Base-by-base conservation (phyloP, 2,113 vertebrate genomes). In the Orientallactaga bullata region DNA sequence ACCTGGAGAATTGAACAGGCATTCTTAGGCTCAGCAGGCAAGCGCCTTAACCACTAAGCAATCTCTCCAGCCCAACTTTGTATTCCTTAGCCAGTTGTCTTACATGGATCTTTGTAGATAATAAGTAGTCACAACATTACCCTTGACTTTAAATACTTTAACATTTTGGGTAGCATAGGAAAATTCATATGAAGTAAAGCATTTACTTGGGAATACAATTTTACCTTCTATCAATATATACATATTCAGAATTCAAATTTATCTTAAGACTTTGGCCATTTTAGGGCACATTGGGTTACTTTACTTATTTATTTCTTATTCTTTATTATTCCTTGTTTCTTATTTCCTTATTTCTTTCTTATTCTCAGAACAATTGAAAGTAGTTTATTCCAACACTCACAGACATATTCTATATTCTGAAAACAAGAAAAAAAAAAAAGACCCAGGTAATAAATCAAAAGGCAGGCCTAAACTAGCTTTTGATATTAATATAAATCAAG, bases 401-500 rank as follows among this genome's bases (percentile, higher is more conserved):
- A 87, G 68, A 83, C 84, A 12, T 4, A 79, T 91, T 69, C 35
- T 28, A 63, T 47, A 58, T n/a, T 17, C 80, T 79, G 89, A 74
- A 95, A 89, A 65, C 7, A 77, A 89, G 47, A 12, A 73, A 88
- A 42, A 77, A 89, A 72, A 80, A 89, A 86, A 68, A 86, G 3
- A 76, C 5, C 11, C 32, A 77, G 28, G 18, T 80, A 74, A 92
- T 85, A 73, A 91, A 72, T 72, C 9, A 92, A 94, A 95, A 88
- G n/a, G 3, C n/a, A 77, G 23, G 15, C 17, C 85, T 28, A 95
- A 47, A 77, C 26, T 69, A 80, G 71, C 30, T 84, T 80, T 51
- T 63, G 37, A 72, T 87, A n/a, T 89, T 39, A 87, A 80, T 89
- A 89, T 68, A 85, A 89, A 68, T 81, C 65, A 88, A 81, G 85